Evolutionary conservation across 2,888 invertebrate genomes (phyloP), one percentile per base, ranked within the genome.

Genomic region (Cephonodes hylas): DNA sequence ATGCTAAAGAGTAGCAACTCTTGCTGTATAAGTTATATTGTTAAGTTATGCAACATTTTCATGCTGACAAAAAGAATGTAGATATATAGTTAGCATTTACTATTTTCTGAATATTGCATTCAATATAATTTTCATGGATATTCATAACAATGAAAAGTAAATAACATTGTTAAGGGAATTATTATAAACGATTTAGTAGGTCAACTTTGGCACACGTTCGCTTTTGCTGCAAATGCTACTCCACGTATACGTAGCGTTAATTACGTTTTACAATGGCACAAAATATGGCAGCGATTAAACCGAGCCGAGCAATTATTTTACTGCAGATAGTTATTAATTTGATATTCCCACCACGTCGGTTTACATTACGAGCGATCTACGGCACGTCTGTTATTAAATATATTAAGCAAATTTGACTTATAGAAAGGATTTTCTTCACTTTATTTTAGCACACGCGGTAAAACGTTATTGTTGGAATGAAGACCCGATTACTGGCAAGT

Each of bases 371-470:
- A 64, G 45, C 34, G 64, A 61, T 60, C 13, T 63, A 46, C 23
- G 59, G 69, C 66, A 64, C 64, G 69, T 63, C 58, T 68, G 53
- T 27, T 45, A 57, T 31, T 65, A 63, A 56, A 59, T 59, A 59
- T 65, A 58, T 59, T 60, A 18, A 23, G 0, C 25, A 34, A 48
- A 56, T 31, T 22, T 27, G 20, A 8, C 13, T 23, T 27, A 8
- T 42, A 25, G n/a, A 25, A 56, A 63, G 63, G 27, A 59, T 15
- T 13, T 44, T 53, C 60, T 64, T 60, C 65, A 67, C 69, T 67
- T 61, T 65, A 42, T 42, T 18, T 42, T 48, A 45, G 64, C 73
- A 77, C 77, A 71, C 72, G 70, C 75, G 73, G 7, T 66, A 66
- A 71, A 70, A 66, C 70, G 67, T 67, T 70, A 72, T 66, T 76